These are phyloP conservation scores for Charina bottae DNA, from an alignment of 2,113 vertebrate species.

Conservation along the genomic window DNA sequence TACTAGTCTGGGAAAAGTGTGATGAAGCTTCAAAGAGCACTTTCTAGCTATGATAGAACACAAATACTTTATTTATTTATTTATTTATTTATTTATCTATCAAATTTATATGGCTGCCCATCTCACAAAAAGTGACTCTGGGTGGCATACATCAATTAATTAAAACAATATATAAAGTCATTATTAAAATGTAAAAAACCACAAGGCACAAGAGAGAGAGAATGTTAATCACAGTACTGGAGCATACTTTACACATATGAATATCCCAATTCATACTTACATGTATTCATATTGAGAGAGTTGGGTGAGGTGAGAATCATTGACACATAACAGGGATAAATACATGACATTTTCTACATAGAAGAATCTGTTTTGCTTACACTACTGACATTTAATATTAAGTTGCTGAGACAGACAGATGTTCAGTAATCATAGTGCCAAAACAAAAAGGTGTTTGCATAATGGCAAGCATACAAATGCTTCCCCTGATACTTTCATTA, in stretches of 20 bases:
- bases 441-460: background rate
- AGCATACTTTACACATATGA: background rate
- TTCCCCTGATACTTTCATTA: background rate
- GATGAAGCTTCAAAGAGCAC: background rate
- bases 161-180: too few relatives aligned
- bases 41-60: background rate
- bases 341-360: background rate
- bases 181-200: too few relatives aligned
- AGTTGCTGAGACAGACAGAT: background rate
- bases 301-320: background rate
- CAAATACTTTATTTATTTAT: too few relatives aligned
- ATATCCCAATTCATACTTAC: background rate
- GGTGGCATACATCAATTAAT: too few relatives aligned
- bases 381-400: background rate
- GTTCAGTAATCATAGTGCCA: background rate
- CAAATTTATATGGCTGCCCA: too few relatives aligned
- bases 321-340: background rate
- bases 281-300: background rate
- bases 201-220: too few relatives aligned
- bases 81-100: too few relatives aligned
- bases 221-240: too few relatives aligned
- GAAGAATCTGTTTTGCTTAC: background rate
- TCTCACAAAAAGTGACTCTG: too few relatives aligned
- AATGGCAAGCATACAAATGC: background rate
- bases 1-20: background rate